These are phyloP conservation scores for Delichon dasypus DNA, from an alignment of 2,797 vertebrate species.

Conservation along the genomic window DNA sequence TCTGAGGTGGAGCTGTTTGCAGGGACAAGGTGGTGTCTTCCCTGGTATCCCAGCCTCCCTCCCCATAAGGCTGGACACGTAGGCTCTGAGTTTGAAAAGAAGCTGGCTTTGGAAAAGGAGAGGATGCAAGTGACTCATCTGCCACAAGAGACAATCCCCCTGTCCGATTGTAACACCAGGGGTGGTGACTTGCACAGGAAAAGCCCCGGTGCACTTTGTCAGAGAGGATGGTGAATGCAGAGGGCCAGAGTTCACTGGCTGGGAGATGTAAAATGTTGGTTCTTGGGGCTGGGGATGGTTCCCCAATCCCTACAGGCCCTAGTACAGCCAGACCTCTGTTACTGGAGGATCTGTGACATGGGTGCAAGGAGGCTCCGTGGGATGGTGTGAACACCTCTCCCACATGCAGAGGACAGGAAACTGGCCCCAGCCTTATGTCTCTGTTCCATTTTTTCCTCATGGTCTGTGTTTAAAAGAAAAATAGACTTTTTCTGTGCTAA, in stretches of 20 bases:
- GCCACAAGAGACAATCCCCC: neutral
- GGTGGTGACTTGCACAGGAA: neutral
- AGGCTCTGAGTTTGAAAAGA: neutral
- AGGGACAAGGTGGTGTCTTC: neutral
- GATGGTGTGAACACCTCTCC: fast-evolving
- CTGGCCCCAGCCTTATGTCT: neutral
- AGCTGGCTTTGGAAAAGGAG: neutral
- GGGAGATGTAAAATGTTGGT: neutral
- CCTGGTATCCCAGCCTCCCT: neutral
- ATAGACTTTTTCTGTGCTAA: neutral
- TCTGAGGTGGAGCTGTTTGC: neutral
- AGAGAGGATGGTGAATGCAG: neutral
- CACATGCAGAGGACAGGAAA: fast-evolving
- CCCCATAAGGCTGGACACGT: neutral
- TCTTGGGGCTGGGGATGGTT: neutral
- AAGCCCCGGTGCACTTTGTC: neutral
- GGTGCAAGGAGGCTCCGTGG: neutral
- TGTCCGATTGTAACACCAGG: fast-evolving
- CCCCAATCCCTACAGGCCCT: neutral
- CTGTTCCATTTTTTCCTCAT: neutral
- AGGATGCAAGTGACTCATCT: fast-evolving
- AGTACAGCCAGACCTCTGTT: neutral
- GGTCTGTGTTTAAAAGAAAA: neutral
- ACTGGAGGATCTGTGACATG: fast-evolving
- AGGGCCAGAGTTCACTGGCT: neutral